Percentiles rank a stretch among this genome's conserved stretches.
Conservation (phyloP, 2,888 invertebrate species). For the Bellardia bayeri region DNA sequence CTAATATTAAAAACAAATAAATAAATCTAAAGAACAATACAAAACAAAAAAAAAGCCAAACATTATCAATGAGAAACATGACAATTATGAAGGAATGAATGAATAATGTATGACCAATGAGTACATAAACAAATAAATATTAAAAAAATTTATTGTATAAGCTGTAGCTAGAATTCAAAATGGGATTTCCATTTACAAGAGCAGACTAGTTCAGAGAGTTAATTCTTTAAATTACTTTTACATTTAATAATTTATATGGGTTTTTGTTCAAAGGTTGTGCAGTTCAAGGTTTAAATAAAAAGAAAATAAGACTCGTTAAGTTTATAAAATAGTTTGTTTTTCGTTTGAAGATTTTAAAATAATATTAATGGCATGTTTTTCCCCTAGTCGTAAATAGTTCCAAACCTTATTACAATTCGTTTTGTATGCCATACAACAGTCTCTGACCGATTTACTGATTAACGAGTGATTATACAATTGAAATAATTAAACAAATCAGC, state of each 20-base stretch:
- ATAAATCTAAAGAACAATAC: conserved; percentile 2
- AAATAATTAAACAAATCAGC: conserved; percentile 36
- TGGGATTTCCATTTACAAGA: neutral
- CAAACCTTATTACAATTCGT: conserved; percentile 12
- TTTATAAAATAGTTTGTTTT: no score
- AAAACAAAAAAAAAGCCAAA: neutral
- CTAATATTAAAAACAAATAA: conserved; percentile 51
- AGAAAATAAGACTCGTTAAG: no score
- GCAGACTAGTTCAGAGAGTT: neutral
- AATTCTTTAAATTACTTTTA: neutral
- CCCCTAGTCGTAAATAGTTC: neutral
- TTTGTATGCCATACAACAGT: neutral
- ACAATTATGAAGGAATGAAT: conserved; percentile 58
- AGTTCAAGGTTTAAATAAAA: no score
- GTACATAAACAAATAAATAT: conserved; percentile 12
- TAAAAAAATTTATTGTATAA: neutral
- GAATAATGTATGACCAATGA: conserved; percentile 44
- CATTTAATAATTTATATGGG: neutral
- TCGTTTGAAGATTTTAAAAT: no score
- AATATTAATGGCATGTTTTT: no score
- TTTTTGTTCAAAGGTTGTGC: neutral
- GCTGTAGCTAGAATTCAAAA: conserved; percentile 46
- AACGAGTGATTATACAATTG: conserved; percentile 48
- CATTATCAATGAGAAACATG: conserved; percentile 56
- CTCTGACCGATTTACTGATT: conserved; percentile 1